Evolutionary conservation across 2,797 vertebrate species (phyloP), one percentile per base, ranked within the genome.

Genomic region (Scolopax rusticola): DNA sequence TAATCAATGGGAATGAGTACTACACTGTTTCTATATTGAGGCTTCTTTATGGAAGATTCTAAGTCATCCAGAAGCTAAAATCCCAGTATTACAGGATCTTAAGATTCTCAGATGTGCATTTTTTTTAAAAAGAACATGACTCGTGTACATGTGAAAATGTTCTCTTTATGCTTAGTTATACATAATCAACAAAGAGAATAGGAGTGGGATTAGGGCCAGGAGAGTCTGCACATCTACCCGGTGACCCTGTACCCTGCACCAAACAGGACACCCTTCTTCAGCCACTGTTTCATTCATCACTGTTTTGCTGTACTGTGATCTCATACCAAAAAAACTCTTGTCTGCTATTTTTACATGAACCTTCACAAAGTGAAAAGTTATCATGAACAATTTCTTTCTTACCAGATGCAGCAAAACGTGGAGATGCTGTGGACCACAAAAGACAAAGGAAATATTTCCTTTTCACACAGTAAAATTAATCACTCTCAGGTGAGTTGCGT

Each of bases 401-500:
- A 71, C 1, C 9, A 64, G 57, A 64, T 16, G 4, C 14, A 70
- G 27, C 51, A 63, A 83, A 83, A 76, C 7, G 4, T 57, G 38
- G 30, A 75, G 74, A 74, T 10, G 4, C 11, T 47, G 30, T 67
- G 21, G 28, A 51, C 9, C 5, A 11, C 36, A 48, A 82, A 89
- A 51, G 21, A 71, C n/a, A 68, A 54, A 57, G 7, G 33, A 47
- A 79, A 14, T 43, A 54, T 12, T 80, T 90, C n/a, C 16, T 80
- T 91, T 65, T 76, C 83, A 50, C 48, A 33, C 9, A 68, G 28
- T 9, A 76, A 87, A 76, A 73, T 73, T 19, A 54, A 32, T 18
- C 9, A 36, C 0, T 0, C 8, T 67, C 2, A 2, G 5, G 33
- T 50, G 11, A 69, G 8, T 21, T 50, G 28, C 41, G 38, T 74